These are phyloP conservation scores for Pelagia noctiluca DNA, from an alignment of 30 jellyfish, hydroid and myxozoan species.

Conservation along the genomic window DNA sequence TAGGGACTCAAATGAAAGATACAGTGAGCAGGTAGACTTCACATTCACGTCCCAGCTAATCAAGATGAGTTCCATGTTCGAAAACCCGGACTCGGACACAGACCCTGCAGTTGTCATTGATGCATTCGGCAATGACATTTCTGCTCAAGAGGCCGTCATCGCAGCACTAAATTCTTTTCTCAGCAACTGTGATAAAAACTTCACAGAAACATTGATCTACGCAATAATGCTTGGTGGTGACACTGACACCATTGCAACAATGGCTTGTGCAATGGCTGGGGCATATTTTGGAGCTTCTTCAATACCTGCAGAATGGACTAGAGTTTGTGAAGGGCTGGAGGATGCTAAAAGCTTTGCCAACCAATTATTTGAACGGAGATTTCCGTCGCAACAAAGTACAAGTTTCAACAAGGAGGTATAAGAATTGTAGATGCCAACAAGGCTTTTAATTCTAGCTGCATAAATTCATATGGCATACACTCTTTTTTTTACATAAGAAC, in stretches of 20 bases:
- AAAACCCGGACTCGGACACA: not conserved
- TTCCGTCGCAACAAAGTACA: too few relatives aligned
- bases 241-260: conserved; percentile 95
- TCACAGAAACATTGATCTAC: conserved; percentile 78
- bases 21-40: conserved; percentile 62
- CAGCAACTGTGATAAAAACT: conserved; percentile 30
- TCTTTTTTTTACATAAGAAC: too few relatives aligned
- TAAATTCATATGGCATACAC: too few relatives aligned
- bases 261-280: conserved; percentile 98
- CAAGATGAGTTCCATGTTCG: conserved; percentile 35
- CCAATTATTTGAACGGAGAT: conserved; percentile 50
- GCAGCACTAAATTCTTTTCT: conserved; percentile 90
- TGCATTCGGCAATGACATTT: conserved; percentile 76
- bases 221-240: conserved; percentile 97
- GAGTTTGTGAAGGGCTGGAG: conserved; percentile 80
- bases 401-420: too few relatives aligned
- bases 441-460: too few relatives aligned
- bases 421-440: too few relatives aligned
- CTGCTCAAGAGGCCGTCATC: conserved; percentile 98
- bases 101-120: conserved; percentile 35
- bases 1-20: conserved; percentile 43
- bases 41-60: conserved; percentile 73
- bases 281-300: conserved; percentile 79
- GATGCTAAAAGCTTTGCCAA: conserved; percentile 72
- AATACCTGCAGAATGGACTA: conserved; percentile 83